Evolutionary conservation across 2,113 vertebrate genomes (phyloP), one percentile per base, ranked within the genome.

Genomic region (Tinamus guttatus): DNA sequence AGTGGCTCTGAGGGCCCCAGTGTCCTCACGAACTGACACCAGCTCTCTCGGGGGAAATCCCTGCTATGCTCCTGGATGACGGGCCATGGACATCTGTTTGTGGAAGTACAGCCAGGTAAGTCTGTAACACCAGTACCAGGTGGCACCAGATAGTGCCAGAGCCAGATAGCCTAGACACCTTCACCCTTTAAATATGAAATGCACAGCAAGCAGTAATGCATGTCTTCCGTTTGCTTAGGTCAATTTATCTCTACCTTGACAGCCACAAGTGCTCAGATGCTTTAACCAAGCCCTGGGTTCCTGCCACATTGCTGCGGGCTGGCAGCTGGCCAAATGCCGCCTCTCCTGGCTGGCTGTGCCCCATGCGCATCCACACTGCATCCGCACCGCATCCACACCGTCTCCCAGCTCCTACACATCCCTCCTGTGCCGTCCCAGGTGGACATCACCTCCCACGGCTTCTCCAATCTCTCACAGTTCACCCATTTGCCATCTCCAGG

Each of bases 351-450:
- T 32, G 40, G 11, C 27, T 84, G 68, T 18, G 20, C 3, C 13
- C 8, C 24, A 2, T 16, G 20, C 16, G 9, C 28, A 5, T n/a
- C n/a, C n/a, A n/a, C n/a, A n/a, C n/a, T n/a, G n/a, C n/a, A n/a
- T n/a, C n/a, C n/a, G 8, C 16, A 28, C 28, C 17, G 54, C 28
- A n/a, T 62, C 60, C 60, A 13, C 13, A 8, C 20, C 60, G 36
- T 1, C 17, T 27, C 11, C 45, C 34, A 24, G 1, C 19, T 19
- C 7, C 25, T 43, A 0, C 0, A 1, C 24, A 12, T 38, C 11
- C 18, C 11, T 18, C 34, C 56, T 41, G 17, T 11, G 2, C 10
- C 7, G 0, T 38, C 9, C 13, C 5, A 25, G 15, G 51, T 14
- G 65, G 28, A 27, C 7, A 9, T 70, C 0, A 0, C 9, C 24